Conservation (phyloP, 2,113 vertebrate genomes). For the Phasianus colchicus region DNA sequence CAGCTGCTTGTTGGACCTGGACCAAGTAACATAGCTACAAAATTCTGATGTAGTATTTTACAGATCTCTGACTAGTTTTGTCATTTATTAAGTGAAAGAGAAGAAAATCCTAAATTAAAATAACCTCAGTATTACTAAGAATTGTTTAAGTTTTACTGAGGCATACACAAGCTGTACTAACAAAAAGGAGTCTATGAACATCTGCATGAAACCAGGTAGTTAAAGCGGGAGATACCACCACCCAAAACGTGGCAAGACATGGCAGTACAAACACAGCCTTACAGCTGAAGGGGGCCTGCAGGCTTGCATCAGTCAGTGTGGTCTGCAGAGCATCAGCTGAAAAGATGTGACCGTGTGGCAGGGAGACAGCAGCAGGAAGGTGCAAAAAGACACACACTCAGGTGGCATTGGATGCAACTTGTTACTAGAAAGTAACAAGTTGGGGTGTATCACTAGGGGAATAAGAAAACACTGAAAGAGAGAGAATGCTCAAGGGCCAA, state of each 20-base stretch:
- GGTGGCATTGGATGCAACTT: neutral
- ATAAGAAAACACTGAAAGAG: neutral
- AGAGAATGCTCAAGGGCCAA: neutral
- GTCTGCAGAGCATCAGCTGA: neutral
- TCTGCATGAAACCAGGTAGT: neutral
- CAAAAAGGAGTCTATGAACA: neutral
- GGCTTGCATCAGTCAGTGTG: neutral
- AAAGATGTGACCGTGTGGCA: neutral
- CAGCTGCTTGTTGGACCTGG: neutral
- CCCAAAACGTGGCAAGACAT: neutral
- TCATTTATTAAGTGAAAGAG: neutral
- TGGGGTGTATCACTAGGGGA: neutral
- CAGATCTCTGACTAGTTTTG: neutral
- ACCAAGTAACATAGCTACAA: neutral
- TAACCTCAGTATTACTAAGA: neutral
- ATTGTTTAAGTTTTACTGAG: neutral
- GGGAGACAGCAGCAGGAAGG: neutral
- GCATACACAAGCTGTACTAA: neutral
- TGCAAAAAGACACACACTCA: neutral
- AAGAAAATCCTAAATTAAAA: neutral
- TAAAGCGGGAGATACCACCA: neutral
- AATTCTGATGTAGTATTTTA: neutral
- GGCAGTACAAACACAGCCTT: rapidly evolving
- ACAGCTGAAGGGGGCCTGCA: neutral
- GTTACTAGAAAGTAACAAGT: neutral